A percentile compares a stretch with the other conserved stretches of the same genome.
phyloP scores from a whole-genome alignment of 2,113 vertebrate genomes.

The Chaenogobius annularis region DNA sequence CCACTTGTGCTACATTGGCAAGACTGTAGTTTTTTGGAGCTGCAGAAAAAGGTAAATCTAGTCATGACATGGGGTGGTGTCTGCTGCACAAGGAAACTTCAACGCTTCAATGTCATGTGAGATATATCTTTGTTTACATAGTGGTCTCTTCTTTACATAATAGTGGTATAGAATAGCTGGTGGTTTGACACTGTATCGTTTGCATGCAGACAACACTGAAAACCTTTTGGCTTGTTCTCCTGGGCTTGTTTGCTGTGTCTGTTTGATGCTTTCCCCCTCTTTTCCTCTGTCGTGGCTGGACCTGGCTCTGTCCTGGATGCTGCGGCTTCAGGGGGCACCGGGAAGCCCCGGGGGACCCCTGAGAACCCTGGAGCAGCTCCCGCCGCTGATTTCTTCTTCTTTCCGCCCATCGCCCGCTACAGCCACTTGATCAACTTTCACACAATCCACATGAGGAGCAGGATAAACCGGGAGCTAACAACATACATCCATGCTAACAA shows the following conservation, averaged over 20 bases:
- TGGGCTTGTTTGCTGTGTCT: constrained; percentile 61
- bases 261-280: constrained; percentile 62
- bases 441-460: not conserved
- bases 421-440: not conserved
- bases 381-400: constrained; percentile 85
- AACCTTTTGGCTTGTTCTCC: constrained; percentile 77
- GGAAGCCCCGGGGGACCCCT: constrained; percentile 22
- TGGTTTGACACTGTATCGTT: not conserved
- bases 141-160: not conserved
- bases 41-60: constrained; percentile 49
- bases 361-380: constrained; percentile 20
- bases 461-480: not conserved
- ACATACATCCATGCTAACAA: not conserved
- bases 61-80: not conserved
- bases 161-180: not conserved
- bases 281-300: constrained; percentile 60
- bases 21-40: constrained; percentile 96
- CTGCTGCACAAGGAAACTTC: not conserved
- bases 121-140: not conserved
- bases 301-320: constrained; percentile 50
- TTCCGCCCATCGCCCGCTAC: constrained; percentile 83
- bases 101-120: not conserved
- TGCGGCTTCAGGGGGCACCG: constrained; percentile 5
- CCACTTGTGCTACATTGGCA: constrained; percentile 76
- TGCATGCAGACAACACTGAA: not conserved